Conservation (phyloP, 2,113 vertebrate genomes). For the Anser cygnoides region DNA sequence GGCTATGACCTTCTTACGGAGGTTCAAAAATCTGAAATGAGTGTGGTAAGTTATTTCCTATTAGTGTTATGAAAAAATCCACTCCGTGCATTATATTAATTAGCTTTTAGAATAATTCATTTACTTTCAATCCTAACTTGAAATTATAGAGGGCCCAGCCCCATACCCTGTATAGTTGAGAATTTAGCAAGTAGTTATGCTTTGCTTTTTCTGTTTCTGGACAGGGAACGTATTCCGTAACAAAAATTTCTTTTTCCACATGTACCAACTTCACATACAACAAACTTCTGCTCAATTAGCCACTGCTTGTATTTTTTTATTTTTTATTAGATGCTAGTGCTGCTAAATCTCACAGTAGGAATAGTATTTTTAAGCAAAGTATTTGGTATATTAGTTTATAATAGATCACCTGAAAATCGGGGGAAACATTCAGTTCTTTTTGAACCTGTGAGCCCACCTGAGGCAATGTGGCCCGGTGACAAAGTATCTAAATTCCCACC, state of each 20-base stretch:
- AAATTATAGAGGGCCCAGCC: not conserved
- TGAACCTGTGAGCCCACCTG: not conserved
- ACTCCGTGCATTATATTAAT: not conserved
- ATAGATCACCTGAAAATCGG: not conserved
- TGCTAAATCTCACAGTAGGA: not conserved
- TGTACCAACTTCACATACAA: not conserved
- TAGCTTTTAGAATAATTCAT: not conserved
- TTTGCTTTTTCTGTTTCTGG: not conserved
- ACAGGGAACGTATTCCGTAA: not conserved
- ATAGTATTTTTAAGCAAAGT: not conserved
- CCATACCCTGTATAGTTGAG: fast-evolving
- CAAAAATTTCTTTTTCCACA: not conserved
- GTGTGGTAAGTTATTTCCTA: not conserved
- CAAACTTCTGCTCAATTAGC: not conserved
- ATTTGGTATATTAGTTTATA: not conserved
- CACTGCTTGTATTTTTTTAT: not conserved
- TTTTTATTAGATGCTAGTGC: not conserved
- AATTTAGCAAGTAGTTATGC: not conserved
- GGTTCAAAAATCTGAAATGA: slow-evolving; percentile 19
- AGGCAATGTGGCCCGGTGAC: not conserved
- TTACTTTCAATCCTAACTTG: not conserved
- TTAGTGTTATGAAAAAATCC: not conserved
- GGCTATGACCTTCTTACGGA: slow-evolving; percentile 43
- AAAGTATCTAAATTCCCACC: not conserved
- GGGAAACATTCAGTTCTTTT: not conserved